phyloP scores from a whole-genome alignment of 2,797 vertebrate species.

The Anguilla obscura region DNA sequence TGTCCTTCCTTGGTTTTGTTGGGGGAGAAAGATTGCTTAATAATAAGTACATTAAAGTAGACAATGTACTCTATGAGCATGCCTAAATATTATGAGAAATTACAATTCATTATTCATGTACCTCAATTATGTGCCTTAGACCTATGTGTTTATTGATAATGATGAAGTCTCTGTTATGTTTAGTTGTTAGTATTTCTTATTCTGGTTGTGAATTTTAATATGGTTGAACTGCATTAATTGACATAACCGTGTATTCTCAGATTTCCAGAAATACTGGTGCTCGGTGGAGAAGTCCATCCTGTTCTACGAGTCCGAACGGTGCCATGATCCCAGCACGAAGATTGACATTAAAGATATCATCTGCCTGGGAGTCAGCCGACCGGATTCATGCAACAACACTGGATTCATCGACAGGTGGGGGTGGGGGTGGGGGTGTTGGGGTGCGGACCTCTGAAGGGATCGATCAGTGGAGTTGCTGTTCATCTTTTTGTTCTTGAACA shows the following conservation, averaged over 20 bases:
- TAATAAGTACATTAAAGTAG: constrained; percentile 14
- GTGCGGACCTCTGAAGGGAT: background rate
- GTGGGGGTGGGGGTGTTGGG: no score
- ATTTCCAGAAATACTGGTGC: constrained; percentile 86
- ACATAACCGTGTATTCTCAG: constrained; percentile 57
- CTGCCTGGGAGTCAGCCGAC: constrained; percentile 83
- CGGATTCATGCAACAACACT: constrained; percentile 59
- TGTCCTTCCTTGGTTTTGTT: constrained; percentile 32
- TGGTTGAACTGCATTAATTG: background rate
- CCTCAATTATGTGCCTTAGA: background rate
- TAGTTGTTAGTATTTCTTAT: background rate
- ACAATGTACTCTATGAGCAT: constrained; percentile 6
- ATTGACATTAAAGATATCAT: constrained; percentile 82
- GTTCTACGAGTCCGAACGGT: constrained; percentile 81
- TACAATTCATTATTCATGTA: background rate
- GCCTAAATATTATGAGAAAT: background rate
- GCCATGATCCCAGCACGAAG: constrained; percentile 75
- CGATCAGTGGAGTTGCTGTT: background rate
- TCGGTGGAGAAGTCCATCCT: constrained; percentile 78
- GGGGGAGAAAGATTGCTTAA: constrained; percentile 22
- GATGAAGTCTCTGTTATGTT: background rate
- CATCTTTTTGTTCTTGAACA: background rate
- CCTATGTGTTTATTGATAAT: background rate
- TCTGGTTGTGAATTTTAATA: background rate
- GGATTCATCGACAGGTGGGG: constrained; percentile 74